A percentile compares a stretch with the other conserved stretches of the same genome.
Conservation (phyloP, 2,888 invertebrate species). For the Gastrophysa polygoni region DNA sequence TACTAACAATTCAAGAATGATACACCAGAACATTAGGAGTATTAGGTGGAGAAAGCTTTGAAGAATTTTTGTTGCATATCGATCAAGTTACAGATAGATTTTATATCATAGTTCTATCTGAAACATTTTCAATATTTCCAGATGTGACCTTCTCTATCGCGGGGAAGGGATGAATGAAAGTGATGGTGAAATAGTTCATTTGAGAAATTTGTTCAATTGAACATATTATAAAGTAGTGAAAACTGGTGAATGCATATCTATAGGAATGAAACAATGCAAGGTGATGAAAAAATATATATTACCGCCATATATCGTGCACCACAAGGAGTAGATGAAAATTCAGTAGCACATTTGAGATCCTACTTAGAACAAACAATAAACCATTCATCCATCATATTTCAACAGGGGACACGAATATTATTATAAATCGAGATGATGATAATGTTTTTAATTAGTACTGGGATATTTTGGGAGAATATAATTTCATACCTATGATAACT, state of each 20-base stretch:
- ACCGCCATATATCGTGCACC: background rate
- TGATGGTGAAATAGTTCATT: background rate
- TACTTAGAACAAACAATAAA: conserved; percentile 2
- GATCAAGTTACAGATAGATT: background rate
- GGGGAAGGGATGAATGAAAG: background rate
- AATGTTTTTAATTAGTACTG: conserved; percentile 2
- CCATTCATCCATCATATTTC: background rate
- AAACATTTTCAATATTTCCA: background rate
- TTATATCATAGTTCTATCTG: background rate
- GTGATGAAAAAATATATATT: conserved; percentile 3
- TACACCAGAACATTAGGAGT: conserved; percentile 14
- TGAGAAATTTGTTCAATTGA: conserved; percentile 2
- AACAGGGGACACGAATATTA: background rate
- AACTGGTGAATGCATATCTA: conserved; percentile 1
- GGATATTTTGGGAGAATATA: conserved; percentile 7
- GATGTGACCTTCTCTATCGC: background rate
- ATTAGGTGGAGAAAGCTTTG: background rate
- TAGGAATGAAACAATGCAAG: background rate
- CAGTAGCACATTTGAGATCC: background rate
- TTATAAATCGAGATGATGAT: conserved; percentile 5
- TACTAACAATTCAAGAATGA: background rate
- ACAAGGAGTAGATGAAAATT: background rate
- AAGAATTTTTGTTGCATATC: conserved; percentile 1
- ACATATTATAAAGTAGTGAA: conserved; percentile 3
- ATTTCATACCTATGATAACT: background rate